Evolutionary conservation across 2,888 invertebrate genomes (phyloP), one percentile per base, ranked within the genome.

Genomic region (Colletes collaris): DNA sequence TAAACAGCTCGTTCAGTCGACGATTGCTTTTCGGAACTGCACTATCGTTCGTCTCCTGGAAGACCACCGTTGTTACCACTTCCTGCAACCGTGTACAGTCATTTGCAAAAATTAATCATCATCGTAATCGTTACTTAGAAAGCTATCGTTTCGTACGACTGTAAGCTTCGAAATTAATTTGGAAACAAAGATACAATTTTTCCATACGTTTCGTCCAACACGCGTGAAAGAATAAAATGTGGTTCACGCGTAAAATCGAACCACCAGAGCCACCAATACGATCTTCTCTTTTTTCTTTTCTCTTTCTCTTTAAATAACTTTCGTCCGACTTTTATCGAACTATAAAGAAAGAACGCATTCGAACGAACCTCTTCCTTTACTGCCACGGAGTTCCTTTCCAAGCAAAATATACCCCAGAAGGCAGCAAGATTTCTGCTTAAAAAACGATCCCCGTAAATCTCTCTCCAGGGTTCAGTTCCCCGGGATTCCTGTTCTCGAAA

Each of bases 391-490:
- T 55, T 60, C 3, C 55, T 60, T 66, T 35, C 40, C 13, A n/a
- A 62, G 27, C 49, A 46, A 60, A 76, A 16, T 59, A 27, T 19
- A 13, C 56, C 5, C 37, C 37, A 6, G 27, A 16, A 27, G 35
- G 44, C n/a, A 6, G 35, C 16, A 11, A 13, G 27, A 7, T n/a
- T 56, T 52, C 35, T 8, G 49, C n/a, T 63, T 70, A 70, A 75
- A 70, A 75, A 75, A 70, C 64, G 76, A 76, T 59, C 68, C 16
- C 44, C 76, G 63, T 78, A 78, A 78, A 78, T 78, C 78, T 65
- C 40, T 53, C 44, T 19, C 13, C 40, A 46, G 58, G 13, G 75
- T 46, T 55, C 66, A 35, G 67, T 49, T 56, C 16, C 10, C 4
- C 13, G 16, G 63, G 67, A 75, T 78, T 50, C 44, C 64, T 52